A percentile compares a stretch with the other conserved stretches of the same genome.
These are phyloP conservation scores for Macrocentrus cingulum DNA, from an alignment of 1,140 invertebrate genomes.

Conservation along the genomic window DNA sequence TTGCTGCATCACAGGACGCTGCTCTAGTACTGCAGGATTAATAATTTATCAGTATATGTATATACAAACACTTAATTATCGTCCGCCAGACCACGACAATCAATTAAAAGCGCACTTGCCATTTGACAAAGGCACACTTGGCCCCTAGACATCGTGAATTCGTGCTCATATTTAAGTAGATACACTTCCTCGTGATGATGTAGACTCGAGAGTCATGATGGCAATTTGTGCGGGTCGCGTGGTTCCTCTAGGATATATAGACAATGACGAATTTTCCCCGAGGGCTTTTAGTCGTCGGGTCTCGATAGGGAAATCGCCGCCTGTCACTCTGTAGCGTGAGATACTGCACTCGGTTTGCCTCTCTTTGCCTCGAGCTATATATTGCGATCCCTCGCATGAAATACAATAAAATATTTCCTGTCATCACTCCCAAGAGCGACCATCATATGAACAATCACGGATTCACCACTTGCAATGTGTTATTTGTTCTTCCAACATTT, in stretches of 20 bases:
- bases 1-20: background rate
- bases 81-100: background rate
- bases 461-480: too few species aligned
- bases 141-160: background rate
- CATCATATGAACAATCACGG: too few species aligned
- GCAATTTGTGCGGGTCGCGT: conserved; percentile 11
- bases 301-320: conserved; percentile 25
- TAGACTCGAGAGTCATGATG: background rate
- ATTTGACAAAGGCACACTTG: conserved; percentile 5
- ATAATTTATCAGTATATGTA: conserved; percentile 2
- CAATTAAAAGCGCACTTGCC: conserved; percentile 2
- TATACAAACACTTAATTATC: conserved; percentile 2
- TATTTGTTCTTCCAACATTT: too few species aligned
- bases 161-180: too few species aligned
- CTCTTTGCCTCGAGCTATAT: background rate
- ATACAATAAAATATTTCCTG: conserved; percentile 5
- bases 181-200: too few species aligned
- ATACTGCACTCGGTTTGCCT: conserved; percentile 24
- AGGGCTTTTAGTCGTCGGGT: background rate
- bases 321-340: conserved; percentile 28
- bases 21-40: background rate
- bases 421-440: background rate
- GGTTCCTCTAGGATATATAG: conserved; percentile 1
- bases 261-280: conserved; percentile 3
- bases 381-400: background rate